Evolutionary conservation across 92 coral and sea anemone species (phyloP), one percentile per base, ranked within the genome.

Genomic region (Umimayanthus chanpuru): DNA sequence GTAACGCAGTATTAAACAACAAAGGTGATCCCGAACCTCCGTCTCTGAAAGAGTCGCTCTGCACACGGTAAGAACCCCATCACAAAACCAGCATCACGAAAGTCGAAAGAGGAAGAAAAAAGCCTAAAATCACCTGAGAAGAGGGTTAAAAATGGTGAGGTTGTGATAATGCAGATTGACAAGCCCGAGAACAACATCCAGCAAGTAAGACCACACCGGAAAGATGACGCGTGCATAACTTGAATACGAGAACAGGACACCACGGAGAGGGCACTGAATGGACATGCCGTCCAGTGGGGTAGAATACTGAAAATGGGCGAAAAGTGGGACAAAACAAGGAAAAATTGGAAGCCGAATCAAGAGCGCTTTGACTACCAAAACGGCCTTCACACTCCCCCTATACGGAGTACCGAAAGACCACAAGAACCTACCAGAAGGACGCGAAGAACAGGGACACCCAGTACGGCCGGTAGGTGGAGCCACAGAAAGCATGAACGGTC

Each of bases 381-480:
- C 76, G 23, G 78, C 56, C 20, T 73, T 76, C 30, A n/a, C 77
- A 38, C 58, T 58, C 40, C 79, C 65, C 0, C 64, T 84, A 36
- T 84, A 68, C 20, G 77, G 77, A 20, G 36, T 84, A 6, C 32
- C 79, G 32, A 81, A 70, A 16, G 55, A 21, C 65, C 70, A 49
- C 44, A 70, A 81, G 28, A 41, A 81, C 26, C 30, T 67, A 9
- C 73, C 73, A 23, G 73, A 67, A 67, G 73, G 73, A 67, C 50
- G 81, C 3, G 80, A 85, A 61, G 56, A 68, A 28, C 76, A 29
- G 40, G 88, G 88, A 55, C 80, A 74, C 49, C 88, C 88, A 47
- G 88, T 85, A 20, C 76, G 79, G n/a, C 80, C 79, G 30, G 88
- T 85, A n/a, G 71, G 88, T 71, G 88, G 30, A 67, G 58, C 81